Evolutionary conservation across 2,888 invertebrate species (phyloP).

Genomic region (Stegophylla sp.): DNA sequence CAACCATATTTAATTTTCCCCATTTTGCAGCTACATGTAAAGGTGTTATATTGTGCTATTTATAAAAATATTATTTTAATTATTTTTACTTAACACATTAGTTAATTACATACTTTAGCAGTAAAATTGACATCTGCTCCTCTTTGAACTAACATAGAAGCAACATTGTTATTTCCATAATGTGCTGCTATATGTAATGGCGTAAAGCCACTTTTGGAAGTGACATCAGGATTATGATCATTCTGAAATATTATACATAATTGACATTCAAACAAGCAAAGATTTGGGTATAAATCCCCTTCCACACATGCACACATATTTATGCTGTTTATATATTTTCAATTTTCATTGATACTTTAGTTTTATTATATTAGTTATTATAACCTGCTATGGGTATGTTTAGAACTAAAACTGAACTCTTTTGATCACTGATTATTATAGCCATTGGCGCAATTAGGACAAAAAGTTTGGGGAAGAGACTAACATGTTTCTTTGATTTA

Average conservation of each 20-base stretch:
- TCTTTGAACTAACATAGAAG: slow-evolving; percentile 82
- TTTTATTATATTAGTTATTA: no score
- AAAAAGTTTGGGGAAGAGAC: no score
- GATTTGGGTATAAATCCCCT: no score
- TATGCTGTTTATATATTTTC: no score
- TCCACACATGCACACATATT: no score
- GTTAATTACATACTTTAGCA: slow-evolving; percentile 74
- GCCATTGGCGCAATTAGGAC: no score
- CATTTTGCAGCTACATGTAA: slow-evolving; percentile 98
- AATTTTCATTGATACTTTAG: no score
- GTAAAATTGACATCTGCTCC: slow-evolving; percentile 95
- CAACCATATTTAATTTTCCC: slow-evolving; percentile 93
- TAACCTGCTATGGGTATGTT: no score
- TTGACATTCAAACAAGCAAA: no score
- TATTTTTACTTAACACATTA: neutral
- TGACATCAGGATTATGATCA: slow-evolving; percentile 95
- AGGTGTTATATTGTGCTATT: slow-evolving; percentile 92
- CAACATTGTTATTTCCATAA: slow-evolving; percentile 96
- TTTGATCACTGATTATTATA: no score
- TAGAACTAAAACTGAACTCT: no score
- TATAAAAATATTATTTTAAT: slow-evolving; percentile 55
- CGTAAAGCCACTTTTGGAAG: slow-evolving; percentile 97
- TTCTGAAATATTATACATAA: slow-evolving; percentile 69
- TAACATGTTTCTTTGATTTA: no score
- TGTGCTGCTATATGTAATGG: slow-evolving; percentile 98